Conservation (phyloP, 2,797 vertebrate species). For the Tympanoctomys barrerae region DNA sequence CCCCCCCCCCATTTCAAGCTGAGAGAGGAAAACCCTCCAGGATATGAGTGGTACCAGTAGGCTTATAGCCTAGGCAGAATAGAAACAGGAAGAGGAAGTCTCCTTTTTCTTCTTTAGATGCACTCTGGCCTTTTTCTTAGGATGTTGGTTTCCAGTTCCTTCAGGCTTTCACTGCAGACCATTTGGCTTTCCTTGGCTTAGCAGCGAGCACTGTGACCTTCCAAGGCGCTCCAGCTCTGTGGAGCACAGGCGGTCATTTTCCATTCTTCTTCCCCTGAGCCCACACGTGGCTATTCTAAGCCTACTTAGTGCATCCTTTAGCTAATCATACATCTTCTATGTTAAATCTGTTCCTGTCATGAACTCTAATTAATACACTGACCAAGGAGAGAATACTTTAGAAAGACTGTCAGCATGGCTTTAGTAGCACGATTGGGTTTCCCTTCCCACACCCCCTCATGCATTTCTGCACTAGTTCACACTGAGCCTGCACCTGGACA, state of each 20-base stretch:
- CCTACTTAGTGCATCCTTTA: neutral
- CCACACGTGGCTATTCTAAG: neutral
- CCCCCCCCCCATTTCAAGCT: neutral
- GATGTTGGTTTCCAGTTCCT: neutral
- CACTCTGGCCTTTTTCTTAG: neutral
- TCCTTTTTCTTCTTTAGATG: neutral
- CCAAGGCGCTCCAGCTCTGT: neutral
- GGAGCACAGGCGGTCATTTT: neutral
- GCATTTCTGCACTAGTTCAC: neutral
- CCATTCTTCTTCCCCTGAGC: neutral
- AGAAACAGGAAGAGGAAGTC: neutral
- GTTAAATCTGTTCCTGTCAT: neutral
- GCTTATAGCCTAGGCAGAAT: neutral
- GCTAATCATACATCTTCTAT: neutral
- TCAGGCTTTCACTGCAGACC: neutral
- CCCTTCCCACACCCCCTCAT: neutral
- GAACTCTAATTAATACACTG: neutral
- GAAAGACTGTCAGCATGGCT: neutral
- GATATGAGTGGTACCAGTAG: neutral
- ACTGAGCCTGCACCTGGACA: neutral
- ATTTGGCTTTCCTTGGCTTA: neutral
- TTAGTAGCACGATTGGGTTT: neutral
- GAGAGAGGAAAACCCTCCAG: neutral
- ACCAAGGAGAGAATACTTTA: neutral
- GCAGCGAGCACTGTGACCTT: neutral